A percentile compares a stretch with the other conserved stretches of the same genome.
Conservation (phyloP, 2,888 invertebrate genomes). For the Pseudeuparius sepicola region DNA sequence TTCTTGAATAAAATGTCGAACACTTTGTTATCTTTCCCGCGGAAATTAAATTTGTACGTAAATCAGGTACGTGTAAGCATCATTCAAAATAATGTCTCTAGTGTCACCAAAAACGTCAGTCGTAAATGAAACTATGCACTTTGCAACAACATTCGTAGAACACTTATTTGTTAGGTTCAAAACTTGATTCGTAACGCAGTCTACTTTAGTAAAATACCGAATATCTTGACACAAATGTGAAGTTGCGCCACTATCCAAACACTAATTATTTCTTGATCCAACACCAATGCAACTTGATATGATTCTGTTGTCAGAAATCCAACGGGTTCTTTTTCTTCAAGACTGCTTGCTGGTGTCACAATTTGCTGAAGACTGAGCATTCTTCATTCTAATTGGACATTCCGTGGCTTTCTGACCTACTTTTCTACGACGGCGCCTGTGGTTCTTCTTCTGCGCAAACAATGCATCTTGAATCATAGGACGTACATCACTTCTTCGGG, state of each 20-base stretch:
- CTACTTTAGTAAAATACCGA: conserved; percentile 9
- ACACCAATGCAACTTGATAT: neutral
- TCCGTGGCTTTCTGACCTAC: conserved; percentile 14
- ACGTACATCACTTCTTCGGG: conserved; percentile 19
- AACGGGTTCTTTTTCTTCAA: no score
- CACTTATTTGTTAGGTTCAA: conserved; percentile 10
- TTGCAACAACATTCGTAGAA: conserved; percentile 6
- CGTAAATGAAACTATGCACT: neutral
- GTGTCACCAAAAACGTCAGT: neutral
- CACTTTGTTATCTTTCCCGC: conserved; percentile 15
- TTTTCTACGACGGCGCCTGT: conserved; percentile 7
- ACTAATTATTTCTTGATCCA: conserved; percentile 5
- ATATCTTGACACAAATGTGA: conserved; percentile 13
- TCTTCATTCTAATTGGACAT: conserved; percentile 6
- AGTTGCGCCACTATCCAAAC: conserved; percentile 14
- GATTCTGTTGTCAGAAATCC: neutral
- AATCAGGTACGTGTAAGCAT: conserved; percentile 14
- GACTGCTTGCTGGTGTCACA: no score
- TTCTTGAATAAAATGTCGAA: conserved; percentile 13
- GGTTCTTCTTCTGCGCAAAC: conserved; percentile 8
- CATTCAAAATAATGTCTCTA: conserved; percentile 4
- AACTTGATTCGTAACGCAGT: conserved; percentile 1
- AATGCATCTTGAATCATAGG: no score
- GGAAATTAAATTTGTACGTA: conserved; percentile 17
- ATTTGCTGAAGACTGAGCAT: no score